Evolutionary conservation across 2,888 invertebrate genomes (phyloP), one percentile per base, ranked within the genome.

Genomic region (Eupeodes latifasciatus): DNA sequence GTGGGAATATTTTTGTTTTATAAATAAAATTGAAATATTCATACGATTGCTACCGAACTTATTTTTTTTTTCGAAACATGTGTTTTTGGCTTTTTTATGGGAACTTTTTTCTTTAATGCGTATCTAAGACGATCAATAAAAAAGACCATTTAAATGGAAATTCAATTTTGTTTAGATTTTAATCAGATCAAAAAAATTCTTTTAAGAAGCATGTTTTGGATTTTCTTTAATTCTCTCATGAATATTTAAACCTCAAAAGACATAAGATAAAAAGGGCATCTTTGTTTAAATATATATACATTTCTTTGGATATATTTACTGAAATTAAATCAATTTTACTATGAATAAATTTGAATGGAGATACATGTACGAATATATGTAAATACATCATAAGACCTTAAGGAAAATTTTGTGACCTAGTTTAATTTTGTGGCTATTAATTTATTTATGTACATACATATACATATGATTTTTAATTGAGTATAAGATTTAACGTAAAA

Each of bases 31-130:
- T 34, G 40, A 69, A 16, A 64, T 55, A 47, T 27, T 2, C 16
- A 19, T 40, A 9, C 44, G 57, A 64, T 57, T 51, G 85, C 85
- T 86, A 86, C 85, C 19, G 85, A 86, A 82, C 57, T 53, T 14
- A 74, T 64, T 76, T 19, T 19, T n/a, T 69, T 72, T 75, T 53
- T 11, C 0, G 12, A 27, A 71, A 85, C 81, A 85, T 69, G 16
- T 82, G 74, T 81, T 36, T 27, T 57, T 0, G 11, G 5, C 16
- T 14, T 40, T 55, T 85, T 80, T 84, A 75, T 71, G 16, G 36
- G 69, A 55, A 53, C 27, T 27, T 27, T 27, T 27, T 27, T 27
- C 27, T 40, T 19, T 11, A 47, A 27, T 44, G 4, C 10, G 44
- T 44, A 67, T 51, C 27, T 10, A 16, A 69, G 62, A 47, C 14